Conservation (phyloP, 2,888 invertebrate species). For the Saturnia pavonia region DNA sequence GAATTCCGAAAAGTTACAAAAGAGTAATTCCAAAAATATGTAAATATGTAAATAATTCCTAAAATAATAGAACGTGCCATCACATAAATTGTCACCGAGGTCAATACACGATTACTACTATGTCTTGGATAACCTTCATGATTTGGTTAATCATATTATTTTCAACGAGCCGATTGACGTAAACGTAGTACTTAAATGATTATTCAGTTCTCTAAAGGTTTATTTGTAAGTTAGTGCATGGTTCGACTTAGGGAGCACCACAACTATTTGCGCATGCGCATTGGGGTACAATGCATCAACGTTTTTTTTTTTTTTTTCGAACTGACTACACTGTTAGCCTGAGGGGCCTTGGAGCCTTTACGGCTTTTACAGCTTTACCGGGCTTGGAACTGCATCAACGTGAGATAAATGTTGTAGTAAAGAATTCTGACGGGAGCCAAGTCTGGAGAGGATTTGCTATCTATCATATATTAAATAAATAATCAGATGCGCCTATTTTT, state of each 20-base stretch:
- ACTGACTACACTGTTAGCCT: too few relatives aligned
- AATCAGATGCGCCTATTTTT: too few relatives aligned
- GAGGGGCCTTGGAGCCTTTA: too few relatives aligned
- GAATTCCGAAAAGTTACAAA: background rate
- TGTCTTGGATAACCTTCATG: constrained; percentile 13
- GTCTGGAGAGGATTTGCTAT: too few relatives aligned
- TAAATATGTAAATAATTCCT: background rate
- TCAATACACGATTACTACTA: constrained; percentile 11
- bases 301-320: too few relatives aligned
- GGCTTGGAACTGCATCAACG: too few relatives aligned
- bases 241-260: background rate
- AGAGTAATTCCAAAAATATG: background rate
- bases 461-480: too few relatives aligned
- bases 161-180: background rate
- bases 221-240: background rate
- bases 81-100: background rate
- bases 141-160: constrained; percentile 3
- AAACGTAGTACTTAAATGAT: constrained; percentile 2
- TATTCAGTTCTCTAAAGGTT: background rate
- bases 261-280: too few relatives aligned
- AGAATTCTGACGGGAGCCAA: too few relatives aligned
- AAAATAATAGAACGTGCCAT: background rate
- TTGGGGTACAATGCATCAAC: too few relatives aligned
- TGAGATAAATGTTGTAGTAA: too few relatives aligned
- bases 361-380: too few relatives aligned